Percentiles rank a stretch among this genome's conserved stretches.
These are phyloP conservation scores for Chelonia mydas DNA, from an alignment of 2,797 vertebrate genomes.

Conservation along the genomic window DNA sequence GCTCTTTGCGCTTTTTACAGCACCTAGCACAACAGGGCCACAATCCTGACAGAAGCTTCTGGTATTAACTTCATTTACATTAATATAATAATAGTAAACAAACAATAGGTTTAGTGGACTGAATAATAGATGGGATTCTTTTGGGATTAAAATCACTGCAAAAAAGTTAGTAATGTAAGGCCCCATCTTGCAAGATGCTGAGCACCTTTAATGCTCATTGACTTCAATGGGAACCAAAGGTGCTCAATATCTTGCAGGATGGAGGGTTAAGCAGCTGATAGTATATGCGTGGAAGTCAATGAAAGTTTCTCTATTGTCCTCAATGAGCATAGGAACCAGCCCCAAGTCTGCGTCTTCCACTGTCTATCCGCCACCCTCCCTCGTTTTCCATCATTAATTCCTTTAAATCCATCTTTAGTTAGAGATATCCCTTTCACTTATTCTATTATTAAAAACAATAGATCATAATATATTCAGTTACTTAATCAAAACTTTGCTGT, in stretches of 20 bases:
- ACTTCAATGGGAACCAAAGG: not conserved
- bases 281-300: not conserved
- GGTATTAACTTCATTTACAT: not conserved
- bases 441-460: not conserved
- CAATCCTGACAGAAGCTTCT: not conserved
- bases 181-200: not conserved
- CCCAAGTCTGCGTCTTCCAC: rapidly evolving
- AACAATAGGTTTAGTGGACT: not conserved
- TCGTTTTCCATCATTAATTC: not conserved
- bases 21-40: not conserved
- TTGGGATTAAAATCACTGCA: not conserved
- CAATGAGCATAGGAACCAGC: not conserved
- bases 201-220: not conserved
- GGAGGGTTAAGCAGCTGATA: not conserved
- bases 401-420: not conserved
- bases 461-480: not conserved
- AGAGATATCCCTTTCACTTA: not conserved
- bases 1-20: not conserved
- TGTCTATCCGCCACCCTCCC: not conserved
- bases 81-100: not conserved
- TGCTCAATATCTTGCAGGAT: not conserved
- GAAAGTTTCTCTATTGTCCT: not conserved
- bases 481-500: not conserved
- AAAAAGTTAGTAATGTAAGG: not conserved
- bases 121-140: not conserved